A percentile compares a stretch with the other conserved stretches of the same genome.
These are phyloP conservation scores for Lasiommata megera DNA, from an alignment of 2,888 invertebrate species.

Conservation along the genomic window DNA sequence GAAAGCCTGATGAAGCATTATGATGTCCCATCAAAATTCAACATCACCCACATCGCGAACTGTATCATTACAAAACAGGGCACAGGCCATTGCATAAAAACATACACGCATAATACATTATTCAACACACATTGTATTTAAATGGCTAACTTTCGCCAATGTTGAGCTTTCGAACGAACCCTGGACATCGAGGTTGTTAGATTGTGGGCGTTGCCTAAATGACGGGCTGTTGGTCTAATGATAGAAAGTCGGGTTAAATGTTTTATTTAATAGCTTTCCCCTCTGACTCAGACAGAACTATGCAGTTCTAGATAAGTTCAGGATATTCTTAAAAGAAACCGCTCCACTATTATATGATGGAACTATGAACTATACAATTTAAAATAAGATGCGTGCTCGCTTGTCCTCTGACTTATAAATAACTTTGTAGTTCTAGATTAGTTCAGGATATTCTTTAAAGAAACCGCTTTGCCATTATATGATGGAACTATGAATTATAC, in stretches of 20 bases:
- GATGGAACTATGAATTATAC: too few species aligned
- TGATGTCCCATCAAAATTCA: constrained; percentile 14
- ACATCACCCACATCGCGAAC: constrained; percentile 34
- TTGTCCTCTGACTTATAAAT: too few species aligned
- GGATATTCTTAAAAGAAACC: background rate
- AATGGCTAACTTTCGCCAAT: constrained; percentile 77
- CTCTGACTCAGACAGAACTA: constrained; percentile 10
- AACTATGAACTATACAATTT: too few species aligned
- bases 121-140: constrained; percentile 75
- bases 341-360: too few species aligned
- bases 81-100: constrained; percentile 59
- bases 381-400: too few species aligned
- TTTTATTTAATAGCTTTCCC: constrained; percentile 28
- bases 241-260: constrained; percentile 26
- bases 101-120: constrained; percentile 55
- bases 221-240: constrained; percentile 19
- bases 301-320: background rate
- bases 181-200: constrained; percentile 39
- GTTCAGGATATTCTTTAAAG: too few species aligned
- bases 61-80: constrained; percentile 50
- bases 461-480: too few species aligned
- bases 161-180: constrained; percentile 49
- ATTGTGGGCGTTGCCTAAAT: constrained; percentile 41
- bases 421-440: too few species aligned
- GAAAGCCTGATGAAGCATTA: background rate